These are phyloP conservation scores for Sebastes fasciatus DNA, from an alignment of 2,113 vertebrate species.

Conservation along the genomic window DNA sequence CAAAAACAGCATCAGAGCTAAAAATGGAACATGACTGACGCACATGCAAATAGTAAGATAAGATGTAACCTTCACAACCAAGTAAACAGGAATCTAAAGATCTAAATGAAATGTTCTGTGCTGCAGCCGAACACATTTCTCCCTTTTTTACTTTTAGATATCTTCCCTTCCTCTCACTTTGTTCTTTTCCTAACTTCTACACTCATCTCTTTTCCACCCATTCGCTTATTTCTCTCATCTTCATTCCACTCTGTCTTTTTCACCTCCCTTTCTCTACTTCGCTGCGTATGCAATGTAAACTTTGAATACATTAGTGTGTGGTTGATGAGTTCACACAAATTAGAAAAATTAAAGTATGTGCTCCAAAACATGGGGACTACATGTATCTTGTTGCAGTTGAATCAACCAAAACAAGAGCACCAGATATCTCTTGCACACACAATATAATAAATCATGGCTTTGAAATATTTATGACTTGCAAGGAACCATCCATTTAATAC, in stretches of 20 bases:
- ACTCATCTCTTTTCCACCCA: neutral
- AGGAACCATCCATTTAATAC: slow-evolving; percentile 3
- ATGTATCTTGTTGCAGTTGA: neutral
- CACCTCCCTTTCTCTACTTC: neutral
- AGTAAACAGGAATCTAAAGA: slow-evolving; percentile 16
- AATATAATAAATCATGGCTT: neutral
- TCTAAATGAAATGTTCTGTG: slow-evolving; percentile 25
- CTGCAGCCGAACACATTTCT: slow-evolving; percentile 17
- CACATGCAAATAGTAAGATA: slow-evolving; percentile 13
- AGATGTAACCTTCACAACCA: neutral
- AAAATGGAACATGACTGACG: slow-evolving; percentile 59
- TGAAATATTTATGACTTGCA: slow-evolving; percentile 7
- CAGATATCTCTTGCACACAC: neutral
- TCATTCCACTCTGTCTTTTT: neutral
- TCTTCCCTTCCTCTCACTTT: neutral
- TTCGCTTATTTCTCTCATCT: neutral
- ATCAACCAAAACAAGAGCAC: neutral
- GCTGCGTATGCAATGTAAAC: neutral
- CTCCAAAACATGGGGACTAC: neutral
- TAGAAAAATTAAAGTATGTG: neutral
- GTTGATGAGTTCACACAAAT: too few relatives aligned
- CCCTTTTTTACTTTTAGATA: neutral
- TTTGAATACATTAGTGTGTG: neutral
- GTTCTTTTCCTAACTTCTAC: neutral
- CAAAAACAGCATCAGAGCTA: slow-evolving; percentile 45